Evolutionary conservation across 2,888 invertebrate species (phyloP), one percentile per base, ranked within the genome.

Genomic region (Polia nebulosa): DNA sequence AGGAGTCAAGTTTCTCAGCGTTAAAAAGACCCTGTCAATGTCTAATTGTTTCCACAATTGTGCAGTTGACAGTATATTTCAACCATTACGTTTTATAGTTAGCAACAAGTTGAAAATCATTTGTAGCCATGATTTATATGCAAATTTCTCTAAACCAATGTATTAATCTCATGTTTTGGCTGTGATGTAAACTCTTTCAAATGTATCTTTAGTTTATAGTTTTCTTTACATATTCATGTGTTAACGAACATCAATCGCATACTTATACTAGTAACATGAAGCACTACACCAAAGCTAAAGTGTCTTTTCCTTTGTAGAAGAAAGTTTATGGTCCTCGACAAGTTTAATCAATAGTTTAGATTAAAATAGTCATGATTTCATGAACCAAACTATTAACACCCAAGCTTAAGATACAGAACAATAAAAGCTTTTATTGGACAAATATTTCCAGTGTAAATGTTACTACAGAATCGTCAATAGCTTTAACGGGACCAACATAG

Each of bases 51-150:
- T 11, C 51, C 0, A 29, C 6, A 17, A 9, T 29, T 51, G n/a
- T 20, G n/a, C 29, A 29, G 51, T n/a, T 20, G 11, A 51, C 1
- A 15, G 41, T n/a, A 20, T 41, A 8, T 41, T 15, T 13, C 45
- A 9, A 39, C 22, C 11, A 58, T 72, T 47, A 59, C 4, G 39
- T 59, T 53, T 69, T 59, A 57, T 59, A 62, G 60, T 71, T 66
- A 44, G 63, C 55, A 34, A 63, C 59, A 58, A 63, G 68, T 68
- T 56, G 25, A 22, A 55, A 67, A 55, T 58, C 36, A 66, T 55
- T 27, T 55, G 13, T 57, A 47, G 22, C 22, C 44, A 59, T 62
- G 34, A 65, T 49, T 75, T 65, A 61, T n/a, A n/a, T n/a, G n/a
- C n/a, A 15, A 15, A 1, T 15, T 6, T 36, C 11, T 15, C 13